phyloP scores from a whole-genome alignment of 2,888 invertebrate genomes.

The Mesorhabditis spiculigera region DNA sequence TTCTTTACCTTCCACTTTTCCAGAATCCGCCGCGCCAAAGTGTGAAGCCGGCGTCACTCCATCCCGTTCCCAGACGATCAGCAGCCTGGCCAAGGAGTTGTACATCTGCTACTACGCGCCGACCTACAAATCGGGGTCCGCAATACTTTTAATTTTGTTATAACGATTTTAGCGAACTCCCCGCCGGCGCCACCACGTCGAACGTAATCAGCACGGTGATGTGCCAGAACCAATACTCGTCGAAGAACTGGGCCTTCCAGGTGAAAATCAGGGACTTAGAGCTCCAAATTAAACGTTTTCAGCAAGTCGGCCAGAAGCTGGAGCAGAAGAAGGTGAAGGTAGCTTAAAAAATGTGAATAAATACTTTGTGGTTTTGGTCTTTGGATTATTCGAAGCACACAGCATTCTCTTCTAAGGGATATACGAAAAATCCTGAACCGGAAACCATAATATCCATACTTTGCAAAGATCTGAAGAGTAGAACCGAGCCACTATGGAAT shows the following conservation, averaged over 20 bases:
- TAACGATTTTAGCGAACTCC: too few relatives aligned
- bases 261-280: neutral
- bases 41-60: neutral
- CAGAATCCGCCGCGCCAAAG: neutral
- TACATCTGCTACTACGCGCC: neutral
- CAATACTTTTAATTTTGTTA: too few relatives aligned
- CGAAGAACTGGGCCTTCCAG: conserved; percentile 6
- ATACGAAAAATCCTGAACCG: too few relatives aligned
- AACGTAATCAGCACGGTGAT: neutral
- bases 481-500: too few relatives aligned
- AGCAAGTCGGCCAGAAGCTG: neutral
- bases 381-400: too few relatives aligned
- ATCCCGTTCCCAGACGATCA: neutral
- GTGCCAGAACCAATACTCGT: neutral
- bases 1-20: neutral
- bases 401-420: too few relatives aligned
- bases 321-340: neutral
- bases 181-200: conserved; percentile 4
- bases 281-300: too few relatives aligned
- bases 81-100: neutral
- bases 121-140: neutral
- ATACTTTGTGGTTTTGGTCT: neutral
- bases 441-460: too few relatives aligned
- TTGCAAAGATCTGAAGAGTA: too few relatives aligned
- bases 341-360: neutral